Percentiles rank a stretch among this genome's conserved stretches.
Conservation (phyloP, 2,888 invertebrate species). For the Sympetrum striolatum region DNA sequence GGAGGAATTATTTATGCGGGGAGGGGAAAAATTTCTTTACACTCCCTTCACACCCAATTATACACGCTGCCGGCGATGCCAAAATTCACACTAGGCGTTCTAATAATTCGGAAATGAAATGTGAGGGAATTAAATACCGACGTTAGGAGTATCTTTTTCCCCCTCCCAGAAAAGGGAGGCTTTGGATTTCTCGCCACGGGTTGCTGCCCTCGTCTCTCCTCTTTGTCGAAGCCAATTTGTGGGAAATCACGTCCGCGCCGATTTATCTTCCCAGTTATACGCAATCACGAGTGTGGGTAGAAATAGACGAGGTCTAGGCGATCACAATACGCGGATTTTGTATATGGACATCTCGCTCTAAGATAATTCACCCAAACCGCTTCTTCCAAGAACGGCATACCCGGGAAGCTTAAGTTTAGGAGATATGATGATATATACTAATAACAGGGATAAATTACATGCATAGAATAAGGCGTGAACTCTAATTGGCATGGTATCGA, state of each 20-base stretch:
- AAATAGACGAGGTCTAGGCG: not conserved
- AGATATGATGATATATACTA: too few species aligned
- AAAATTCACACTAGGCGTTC: slow-evolving; percentile 8
- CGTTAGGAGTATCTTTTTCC: not conserved
- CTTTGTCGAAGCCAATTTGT: not conserved
- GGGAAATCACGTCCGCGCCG: slow-evolving; percentile 10
- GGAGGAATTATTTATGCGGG: not conserved
- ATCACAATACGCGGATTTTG: too few species aligned
- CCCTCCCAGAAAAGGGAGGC: not conserved
- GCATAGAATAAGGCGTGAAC: too few species aligned
- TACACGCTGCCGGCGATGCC: slow-evolving; percentile 1
- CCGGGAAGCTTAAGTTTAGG: too few species aligned
- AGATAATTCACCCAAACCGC: too few species aligned
- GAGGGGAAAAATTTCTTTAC: not conserved
- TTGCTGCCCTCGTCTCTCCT: not conserved
- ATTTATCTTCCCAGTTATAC: not conserved
- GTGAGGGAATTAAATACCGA: slow-evolving; percentile 22
- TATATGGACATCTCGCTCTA: too few species aligned
- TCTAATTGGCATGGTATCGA: too few species aligned
- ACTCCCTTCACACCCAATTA: slow-evolving; percentile 39
- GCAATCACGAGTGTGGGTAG: not conserved
- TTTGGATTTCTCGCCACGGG: not conserved
- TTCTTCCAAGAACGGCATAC: too few species aligned
- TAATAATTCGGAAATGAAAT: slow-evolving; percentile 37
- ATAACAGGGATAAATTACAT: too few species aligned